Evolutionary conservation across 1,140 invertebrate genomes (phyloP), one percentile per base, ranked within the genome.

Genomic region (Orius laevigatus): DNA sequence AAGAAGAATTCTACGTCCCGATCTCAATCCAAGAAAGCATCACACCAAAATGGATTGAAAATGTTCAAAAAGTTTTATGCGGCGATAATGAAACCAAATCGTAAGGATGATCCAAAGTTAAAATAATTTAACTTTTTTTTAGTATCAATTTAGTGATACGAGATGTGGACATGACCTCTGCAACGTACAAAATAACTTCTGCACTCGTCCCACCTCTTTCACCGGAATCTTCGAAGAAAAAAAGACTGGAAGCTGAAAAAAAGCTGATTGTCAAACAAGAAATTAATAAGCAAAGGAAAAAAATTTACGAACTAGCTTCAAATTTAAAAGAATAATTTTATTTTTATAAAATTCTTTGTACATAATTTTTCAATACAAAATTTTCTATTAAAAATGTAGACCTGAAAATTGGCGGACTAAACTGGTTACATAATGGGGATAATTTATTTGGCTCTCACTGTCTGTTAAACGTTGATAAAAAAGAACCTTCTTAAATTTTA

Each of bases 141-240:
- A 69, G 67, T 46, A 52, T 69, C 16, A 64, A 59, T 42, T 57
- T 69, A 19, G 63, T 64, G 43, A 60, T 68, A 18, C 65, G 65
- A 55, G 60, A 61, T 19, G 59, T 58, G 2, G 64, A 68, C 18
- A 61, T 61, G 18, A 62, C 57, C 40, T 61, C 60, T 10, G 58
- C 67, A 16, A 61, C 60, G 39, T 66, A 68, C 32, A 64, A 58
- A 52, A 53, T 63, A 18, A 63, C 46, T 14, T 48, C 55, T 12
- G 63, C 60, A 12, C 56, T 69, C 14, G 44, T 59, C 4, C 63
- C 63, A 49, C 65, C 66, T 35, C 46, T 53, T 38, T 45, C 59
- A 6, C 63, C 64, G 11, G 60, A 63, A 51, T 52, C 47, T 38
- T 56, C 56, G 5, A 51, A 52, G 48, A 33, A 31, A 5, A 54